These are phyloP conservation scores for Sabatieria punctata DNA, from an alignment of 2,888 invertebrate species.

Conservation along the genomic window DNA sequence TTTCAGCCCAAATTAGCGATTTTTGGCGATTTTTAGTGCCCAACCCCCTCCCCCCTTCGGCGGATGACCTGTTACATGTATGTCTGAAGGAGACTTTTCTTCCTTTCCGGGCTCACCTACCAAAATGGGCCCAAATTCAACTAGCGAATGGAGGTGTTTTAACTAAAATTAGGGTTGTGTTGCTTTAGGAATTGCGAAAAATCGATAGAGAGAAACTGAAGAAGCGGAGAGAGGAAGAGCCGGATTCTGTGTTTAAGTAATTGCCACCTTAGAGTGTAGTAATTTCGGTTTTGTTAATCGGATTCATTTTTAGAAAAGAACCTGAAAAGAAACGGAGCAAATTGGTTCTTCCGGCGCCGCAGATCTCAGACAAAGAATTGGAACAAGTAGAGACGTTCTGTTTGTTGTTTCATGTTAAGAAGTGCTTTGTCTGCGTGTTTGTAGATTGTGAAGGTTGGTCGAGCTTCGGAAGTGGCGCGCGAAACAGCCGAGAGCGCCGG, in stretches of 20 bases:
- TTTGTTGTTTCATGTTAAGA: not conserved
- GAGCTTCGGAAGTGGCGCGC: constrained; percentile 39
- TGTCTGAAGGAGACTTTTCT: too few species aligned
- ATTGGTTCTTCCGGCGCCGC: constrained; percentile 83
- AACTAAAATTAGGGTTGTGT: too few species aligned
- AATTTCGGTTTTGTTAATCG: not conserved
- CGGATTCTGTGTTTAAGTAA: constrained; percentile 44
- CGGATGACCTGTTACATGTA: too few species aligned
- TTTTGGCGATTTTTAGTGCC: too few species aligned
- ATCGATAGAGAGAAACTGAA: constrained; percentile 90
- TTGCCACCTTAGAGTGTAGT: not conserved
- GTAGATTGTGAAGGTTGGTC: constrained; percentile 75
- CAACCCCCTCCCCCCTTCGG: too few species aligned
- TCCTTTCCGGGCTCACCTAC: too few species aligned
- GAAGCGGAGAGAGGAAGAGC: constrained; percentile 73
- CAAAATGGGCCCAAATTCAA: too few species aligned
- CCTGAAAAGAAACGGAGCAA: constrained; percentile 83
- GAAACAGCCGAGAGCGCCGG: constrained; percentile 65
- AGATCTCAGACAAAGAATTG: constrained; percentile 66
- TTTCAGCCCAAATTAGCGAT: too few species aligned
- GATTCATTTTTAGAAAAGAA: constrained; percentile 38
- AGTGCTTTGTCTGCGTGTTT: constrained; percentile 3
- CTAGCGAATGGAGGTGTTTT: too few species aligned
- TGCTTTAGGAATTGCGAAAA: constrained; percentile 57
- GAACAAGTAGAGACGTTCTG: constrained; percentile 39